Conservation (phyloP, 2,888 invertebrate species). For the Eilema caniola region DNA sequence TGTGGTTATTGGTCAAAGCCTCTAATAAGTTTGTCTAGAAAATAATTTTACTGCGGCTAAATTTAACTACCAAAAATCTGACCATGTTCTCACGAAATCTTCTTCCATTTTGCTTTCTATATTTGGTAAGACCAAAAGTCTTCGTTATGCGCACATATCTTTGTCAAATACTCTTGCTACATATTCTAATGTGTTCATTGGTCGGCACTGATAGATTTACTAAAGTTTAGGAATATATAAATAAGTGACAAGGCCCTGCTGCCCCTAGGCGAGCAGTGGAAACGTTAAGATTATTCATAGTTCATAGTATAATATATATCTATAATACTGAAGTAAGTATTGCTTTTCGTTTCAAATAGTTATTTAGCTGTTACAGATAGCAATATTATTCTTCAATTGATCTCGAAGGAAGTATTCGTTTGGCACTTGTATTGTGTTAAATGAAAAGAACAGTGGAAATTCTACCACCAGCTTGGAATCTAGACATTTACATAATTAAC, state of each 20-base stretch:
- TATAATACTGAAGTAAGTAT: constrained; percentile 40
- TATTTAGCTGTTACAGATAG: constrained; percentile 9
- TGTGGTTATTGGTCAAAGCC: too few relatives aligned
- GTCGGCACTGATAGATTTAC: not conserved
- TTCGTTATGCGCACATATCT: too few relatives aligned
- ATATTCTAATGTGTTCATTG: not conserved
- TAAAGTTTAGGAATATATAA: constrained; percentile 19
- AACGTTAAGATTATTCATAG: constrained; percentile 5
- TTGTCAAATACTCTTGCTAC: too few relatives aligned
- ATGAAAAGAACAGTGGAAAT: not conserved
- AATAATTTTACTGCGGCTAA: too few relatives aligned
- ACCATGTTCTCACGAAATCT: too few relatives aligned
- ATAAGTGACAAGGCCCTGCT: too few relatives aligned
- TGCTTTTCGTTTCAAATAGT: constrained; percentile 38
- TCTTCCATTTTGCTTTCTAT: too few relatives aligned
- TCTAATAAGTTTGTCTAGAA: too few relatives aligned
- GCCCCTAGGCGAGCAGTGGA: constrained; percentile 2
- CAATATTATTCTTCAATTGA: not conserved
- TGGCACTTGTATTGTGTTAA: not conserved
- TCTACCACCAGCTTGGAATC: too few relatives aligned
- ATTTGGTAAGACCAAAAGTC: too few relatives aligned
- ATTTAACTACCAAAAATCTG: too few relatives aligned
- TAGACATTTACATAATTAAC: too few relatives aligned
- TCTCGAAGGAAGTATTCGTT: not conserved
- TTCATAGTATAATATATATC: constrained; percentile 10